phyloP scores from a whole-genome alignment of 2,888 invertebrate genomes.

The Cataglyphis cursor region DNA sequence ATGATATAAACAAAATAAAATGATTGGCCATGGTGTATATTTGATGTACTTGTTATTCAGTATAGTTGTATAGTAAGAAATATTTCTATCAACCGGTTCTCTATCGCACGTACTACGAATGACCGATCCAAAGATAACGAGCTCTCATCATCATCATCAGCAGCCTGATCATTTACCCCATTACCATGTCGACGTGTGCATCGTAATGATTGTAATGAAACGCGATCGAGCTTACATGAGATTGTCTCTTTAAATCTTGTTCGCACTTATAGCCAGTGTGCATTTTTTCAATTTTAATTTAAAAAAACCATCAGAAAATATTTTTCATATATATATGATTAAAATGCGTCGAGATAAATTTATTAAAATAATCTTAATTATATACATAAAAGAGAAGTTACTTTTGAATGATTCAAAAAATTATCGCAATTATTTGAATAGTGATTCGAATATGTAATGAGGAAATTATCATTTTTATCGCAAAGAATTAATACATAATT shows the following conservation, averaged over 20 bases:
- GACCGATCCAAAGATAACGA: conserved; percentile 58
- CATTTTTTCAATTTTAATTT: background rate
- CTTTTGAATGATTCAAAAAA: background rate
- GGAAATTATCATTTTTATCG: background rate
- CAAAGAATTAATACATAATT: background rate
- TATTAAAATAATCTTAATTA: conserved; percentile 7
- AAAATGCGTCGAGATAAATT: conserved; percentile 8
- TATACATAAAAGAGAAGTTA: background rate
- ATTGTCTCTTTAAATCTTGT: conserved; percentile 26
- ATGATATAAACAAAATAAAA: conserved; percentile 36
- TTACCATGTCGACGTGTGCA: conserved; percentile 40
- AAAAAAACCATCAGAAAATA: background rate
- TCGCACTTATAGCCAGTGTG: conserved; percentile 11
- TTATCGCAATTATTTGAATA: background rate
- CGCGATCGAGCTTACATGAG: conserved; percentile 10
- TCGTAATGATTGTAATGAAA: conserved; percentile 50
- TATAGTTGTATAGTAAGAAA: background rate
- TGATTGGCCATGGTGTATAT: conserved; percentile 1
- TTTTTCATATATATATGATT: background rate
- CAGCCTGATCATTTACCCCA: conserved; percentile 53
- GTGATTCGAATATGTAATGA: conserved; percentile 1
- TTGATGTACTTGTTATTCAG: conserved; percentile 36
- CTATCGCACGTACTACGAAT: conserved; percentile 39
- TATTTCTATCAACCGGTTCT: conserved; percentile 50
- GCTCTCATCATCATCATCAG: conserved; percentile 49